Evolutionary conservation across 2,888 invertebrate species (phyloP), one percentile per base, ranked within the genome.

Genomic region (Drosophila subsilvestris): DNA sequence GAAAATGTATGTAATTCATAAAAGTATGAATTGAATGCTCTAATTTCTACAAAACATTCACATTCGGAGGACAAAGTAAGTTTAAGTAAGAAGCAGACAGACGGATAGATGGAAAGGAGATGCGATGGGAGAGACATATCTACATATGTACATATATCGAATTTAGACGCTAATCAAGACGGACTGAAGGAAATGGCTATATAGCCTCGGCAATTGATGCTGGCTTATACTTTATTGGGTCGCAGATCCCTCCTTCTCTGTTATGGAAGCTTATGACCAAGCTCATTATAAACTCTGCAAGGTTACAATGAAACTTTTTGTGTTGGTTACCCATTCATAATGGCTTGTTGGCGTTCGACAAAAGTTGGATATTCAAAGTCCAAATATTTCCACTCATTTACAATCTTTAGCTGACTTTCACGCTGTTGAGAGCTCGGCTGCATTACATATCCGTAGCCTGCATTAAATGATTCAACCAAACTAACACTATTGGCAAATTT

Each of bases 381-480:
- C 6, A 97, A 91, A 42, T 93, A 93, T 73, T 94, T 95, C 97
- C 97, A 97, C 66, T 95, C 94, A 90, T 95, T 96, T 22, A 95
- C 93, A 25, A 95, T 94, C 67, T 66, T 47, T 20, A 65, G 17
- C 14, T 54, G 10, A 66, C 65, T 66, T 65, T 65, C 65, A 48
- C 66, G 53, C 4, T 60, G n/a, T 22, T 48, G 48, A 25, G 18
- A 20, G 20, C 27, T 42, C 4, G 17, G 12, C n/a, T 62, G 27
- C 1, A 17, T 12, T 20, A 20, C 22, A 10, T 49, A 8, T 7
- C 9, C 48, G 29, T 49, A 27, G 20, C n/a, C 43, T 20, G 25
- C 29, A 61, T 37, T 37, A 7, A n/a, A 6, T 37, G 37, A 37
- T n/a, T 37, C 37, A n/a, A 37, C 37, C 6, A 37, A 37, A 2